Evolutionary conservation across 1,140 invertebrate species (phyloP), one percentile per base, ranked within the genome.

Genomic region (Pseudomyrmex flavicornis): DNA sequence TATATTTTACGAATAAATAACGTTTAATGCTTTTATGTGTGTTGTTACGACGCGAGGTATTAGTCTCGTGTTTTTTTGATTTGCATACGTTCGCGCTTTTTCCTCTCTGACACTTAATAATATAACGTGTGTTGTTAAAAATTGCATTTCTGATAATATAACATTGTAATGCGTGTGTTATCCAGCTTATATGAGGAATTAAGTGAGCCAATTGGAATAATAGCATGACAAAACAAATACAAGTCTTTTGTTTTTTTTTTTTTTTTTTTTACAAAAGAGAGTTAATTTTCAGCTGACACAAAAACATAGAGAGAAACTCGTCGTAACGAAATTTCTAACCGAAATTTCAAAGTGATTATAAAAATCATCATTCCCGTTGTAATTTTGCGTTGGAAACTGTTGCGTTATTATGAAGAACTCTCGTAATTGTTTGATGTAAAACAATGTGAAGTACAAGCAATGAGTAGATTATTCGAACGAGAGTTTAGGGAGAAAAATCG

Each of bases 161-260:
- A 58, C 22, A n/a, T 13, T 56, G 13, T 46, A 44, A 15, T 20
- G 15, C 44, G 13, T 15, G 17, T 58, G 59, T 59, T 35, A 10
- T 15, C n/a, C 0, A 46, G 35, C 15, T 46, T 59, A 61, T 46
- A 46, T 46, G 59, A 77, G 61, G 65, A 62, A 66, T 66, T 76
- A 20, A 76, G 44, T 76, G 26, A 76, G 12, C 15, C 8, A 77
- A 77, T 77, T 44, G 12, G 17, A 52, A 44, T 54, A 66, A 77
- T 56, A 66, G 26, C 15, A 76, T 3, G 20, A 17, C 20, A 7
- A 44, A 68, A 20, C 35, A 52, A 76, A 76, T 2, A 13, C 22
- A 17, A 68, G 12, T 44, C 35, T 5, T 10, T 9, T 15, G 50
- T 62, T 44, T 66, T 66, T 76, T 66, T 7, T 46, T 13, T 54